phyloP scores from a whole-genome alignment of 2,797 vertebrate species.

The Sebastes baramenuke region DNA sequence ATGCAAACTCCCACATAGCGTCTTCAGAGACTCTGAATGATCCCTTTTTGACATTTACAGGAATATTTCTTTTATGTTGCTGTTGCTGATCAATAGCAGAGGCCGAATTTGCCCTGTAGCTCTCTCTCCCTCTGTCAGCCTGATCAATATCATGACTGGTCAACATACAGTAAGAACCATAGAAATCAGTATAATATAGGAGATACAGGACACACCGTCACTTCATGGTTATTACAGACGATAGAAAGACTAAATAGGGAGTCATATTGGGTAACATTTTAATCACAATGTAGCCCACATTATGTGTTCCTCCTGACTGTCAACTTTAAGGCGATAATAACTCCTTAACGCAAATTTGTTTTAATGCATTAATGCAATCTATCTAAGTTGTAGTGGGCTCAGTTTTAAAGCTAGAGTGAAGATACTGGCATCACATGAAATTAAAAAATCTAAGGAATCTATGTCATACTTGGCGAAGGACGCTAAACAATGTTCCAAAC shows the following conservation, averaged over 20 bases:
- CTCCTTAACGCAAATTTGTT: not conserved
- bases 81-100: slow-evolving; percentile 47
- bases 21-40: slow-evolving; percentile 22
- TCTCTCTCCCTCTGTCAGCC: slow-evolving; percentile 16
- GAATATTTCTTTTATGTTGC: slow-evolving; percentile 25
- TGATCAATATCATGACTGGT: slow-evolving; percentile 52
- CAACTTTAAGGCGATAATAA: not conserved
- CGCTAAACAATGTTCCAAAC: too few relatives aligned
- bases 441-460: too few relatives aligned
- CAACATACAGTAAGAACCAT: slow-evolving; percentile 31
- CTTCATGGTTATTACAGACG: slow-evolving; percentile 9
- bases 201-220: not conserved
- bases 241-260: not conserved
- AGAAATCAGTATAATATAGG: slow-evolving; percentile 2
- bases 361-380: not conserved
- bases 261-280: slow-evolving; percentile 25
- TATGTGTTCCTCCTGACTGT: not conserved
- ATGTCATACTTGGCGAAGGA: too few relatives aligned
- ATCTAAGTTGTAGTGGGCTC: not conserved
- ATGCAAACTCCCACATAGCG: not conserved
- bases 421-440: too few relatives aligned
- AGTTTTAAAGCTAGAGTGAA: not conserved
- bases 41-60: slow-evolving; percentile 45
- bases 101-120: not conserved
- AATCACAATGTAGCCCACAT: slow-evolving; percentile 20